Percentiles rank a stretch among this genome's conserved stretches.
These are phyloP conservation scores for Cacatua alba DNA, from an alignment of 2,113 vertebrate genomes.

Conservation along the genomic window DNA sequence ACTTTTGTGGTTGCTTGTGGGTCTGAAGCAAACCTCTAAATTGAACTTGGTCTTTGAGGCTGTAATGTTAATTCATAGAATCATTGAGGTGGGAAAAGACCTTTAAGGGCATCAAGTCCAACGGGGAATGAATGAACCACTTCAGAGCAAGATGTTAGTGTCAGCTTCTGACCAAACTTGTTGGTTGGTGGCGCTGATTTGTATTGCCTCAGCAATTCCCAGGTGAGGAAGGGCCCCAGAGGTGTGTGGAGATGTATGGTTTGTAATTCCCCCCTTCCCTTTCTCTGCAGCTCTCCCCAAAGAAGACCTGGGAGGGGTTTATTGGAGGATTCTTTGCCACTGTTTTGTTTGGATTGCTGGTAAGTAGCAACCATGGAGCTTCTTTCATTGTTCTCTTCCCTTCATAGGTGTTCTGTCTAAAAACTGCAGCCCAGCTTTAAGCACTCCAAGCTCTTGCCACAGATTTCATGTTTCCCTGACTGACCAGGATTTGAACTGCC, in stretches of 20 bases:
- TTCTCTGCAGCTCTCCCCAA: constrained; percentile 89
- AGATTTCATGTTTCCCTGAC: neutral
- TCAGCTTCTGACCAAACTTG: neutral
- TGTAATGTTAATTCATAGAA: neutral
- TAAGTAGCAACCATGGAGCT: constrained; percentile 54
- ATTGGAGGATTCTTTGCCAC: constrained; percentile 96
- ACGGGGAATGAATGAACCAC: accelerated
- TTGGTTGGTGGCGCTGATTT: neutral
- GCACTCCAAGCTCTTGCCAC: neutral
- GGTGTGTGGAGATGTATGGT: accelerated
- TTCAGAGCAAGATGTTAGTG: accelerated
- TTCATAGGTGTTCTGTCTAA: neutral
- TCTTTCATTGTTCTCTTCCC: neutral
- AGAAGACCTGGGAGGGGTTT: constrained; percentile 99
- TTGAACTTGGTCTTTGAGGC: neutral
- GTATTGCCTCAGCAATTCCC: neutral
- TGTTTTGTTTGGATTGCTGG: constrained; percentile 92
- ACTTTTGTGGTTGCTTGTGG: neutral
- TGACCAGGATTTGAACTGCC: neutral
- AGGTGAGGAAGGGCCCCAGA: neutral
- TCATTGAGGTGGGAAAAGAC: neutral
- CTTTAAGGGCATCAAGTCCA: neutral
- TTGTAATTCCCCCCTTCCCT: neutral
- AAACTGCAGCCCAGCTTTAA: neutral
- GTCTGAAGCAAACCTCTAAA: neutral